Percentiles rank a stretch among this genome's conserved stretches.
phyloP scores from a whole-genome alignment of 2,797 vertebrate species.

The Chloroceryle inda region DNA sequence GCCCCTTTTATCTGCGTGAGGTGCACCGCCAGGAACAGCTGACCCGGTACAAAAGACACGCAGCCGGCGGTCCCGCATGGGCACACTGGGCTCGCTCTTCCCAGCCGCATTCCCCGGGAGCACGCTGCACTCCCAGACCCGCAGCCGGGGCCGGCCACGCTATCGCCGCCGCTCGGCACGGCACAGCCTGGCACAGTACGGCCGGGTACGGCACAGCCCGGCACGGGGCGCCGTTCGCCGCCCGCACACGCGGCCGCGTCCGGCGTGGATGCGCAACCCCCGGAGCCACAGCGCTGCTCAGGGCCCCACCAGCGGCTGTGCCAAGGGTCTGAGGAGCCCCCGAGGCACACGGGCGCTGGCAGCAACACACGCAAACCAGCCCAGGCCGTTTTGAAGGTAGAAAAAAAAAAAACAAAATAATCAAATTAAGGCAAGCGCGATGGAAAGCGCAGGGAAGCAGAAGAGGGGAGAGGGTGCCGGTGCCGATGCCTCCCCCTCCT shows the following conservation, averaged over 20 bases:
- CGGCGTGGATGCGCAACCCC: background rate
- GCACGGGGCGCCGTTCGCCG: background rate
- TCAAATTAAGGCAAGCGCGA: background rate
- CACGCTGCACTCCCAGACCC: fast-evolving
- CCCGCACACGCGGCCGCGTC: background rate
- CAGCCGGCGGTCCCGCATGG: background rate
- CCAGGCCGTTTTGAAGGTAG: background rate
- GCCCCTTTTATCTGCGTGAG: background rate
- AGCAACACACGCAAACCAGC: background rate
- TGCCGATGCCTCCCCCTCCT: background rate
- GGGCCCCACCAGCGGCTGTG: background rate
- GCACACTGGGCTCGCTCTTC: background rate
- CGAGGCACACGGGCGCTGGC: background rate
- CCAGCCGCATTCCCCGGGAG: background rate
- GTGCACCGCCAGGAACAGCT: background rate
- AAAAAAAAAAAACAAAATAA: background rate
- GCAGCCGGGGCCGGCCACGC: background rate
- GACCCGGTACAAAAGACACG: background rate
- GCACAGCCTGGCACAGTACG: background rate
- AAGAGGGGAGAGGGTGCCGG: background rate
- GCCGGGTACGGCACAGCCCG: background rate
- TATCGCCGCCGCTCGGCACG: background rate
- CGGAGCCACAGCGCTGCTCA: background rate
- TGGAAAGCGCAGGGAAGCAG: background rate
- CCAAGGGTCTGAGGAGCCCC: too few species aligned